phyloP scores from a whole-genome alignment of 2,113 vertebrate genomes.

The Cinclus mexicanus region DNA sequence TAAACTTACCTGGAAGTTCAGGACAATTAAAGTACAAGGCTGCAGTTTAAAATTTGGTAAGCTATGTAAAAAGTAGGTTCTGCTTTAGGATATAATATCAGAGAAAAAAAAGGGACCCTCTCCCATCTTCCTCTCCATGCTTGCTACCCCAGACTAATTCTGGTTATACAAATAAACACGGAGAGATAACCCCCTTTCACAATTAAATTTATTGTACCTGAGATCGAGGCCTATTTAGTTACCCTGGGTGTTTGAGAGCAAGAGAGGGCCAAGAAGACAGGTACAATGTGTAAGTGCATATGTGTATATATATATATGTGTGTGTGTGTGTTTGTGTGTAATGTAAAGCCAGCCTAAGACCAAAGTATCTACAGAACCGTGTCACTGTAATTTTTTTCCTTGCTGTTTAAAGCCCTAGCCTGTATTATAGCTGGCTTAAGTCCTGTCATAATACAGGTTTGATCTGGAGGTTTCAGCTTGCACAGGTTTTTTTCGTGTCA shows the following conservation, averaged over 20 bases:
- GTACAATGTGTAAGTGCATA: not conserved
- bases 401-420: conserved; percentile 33
- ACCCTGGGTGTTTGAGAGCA: not conserved
- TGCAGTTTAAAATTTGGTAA: not conserved
- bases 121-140: not conserved
- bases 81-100: not conserved
- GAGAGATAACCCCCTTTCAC: not conserved
- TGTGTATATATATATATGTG: rapidly evolving
- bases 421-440: conserved; percentile 57
- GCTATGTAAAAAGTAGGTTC: not conserved
- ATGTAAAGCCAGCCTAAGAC: not conserved
- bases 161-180: not conserved
- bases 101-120: not conserved
- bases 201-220: not conserved
- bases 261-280: not conserved
- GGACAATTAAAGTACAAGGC: conserved; percentile 39
- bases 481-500: not conserved
- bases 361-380: not conserved
- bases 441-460: conserved; percentile 48
- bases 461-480: conserved; percentile 54
- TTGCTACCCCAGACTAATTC: not conserved
- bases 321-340: not conserved
- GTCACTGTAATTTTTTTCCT: not conserved
- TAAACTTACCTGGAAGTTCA: conserved; percentile 47
- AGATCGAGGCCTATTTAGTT: not conserved